Percentiles rank a stretch among this genome's conserved stretches.
These are phyloP conservation scores for Siniperca undulata DNA, from an alignment of 2,797 vertebrate species.

Conservation along the genomic window DNA sequence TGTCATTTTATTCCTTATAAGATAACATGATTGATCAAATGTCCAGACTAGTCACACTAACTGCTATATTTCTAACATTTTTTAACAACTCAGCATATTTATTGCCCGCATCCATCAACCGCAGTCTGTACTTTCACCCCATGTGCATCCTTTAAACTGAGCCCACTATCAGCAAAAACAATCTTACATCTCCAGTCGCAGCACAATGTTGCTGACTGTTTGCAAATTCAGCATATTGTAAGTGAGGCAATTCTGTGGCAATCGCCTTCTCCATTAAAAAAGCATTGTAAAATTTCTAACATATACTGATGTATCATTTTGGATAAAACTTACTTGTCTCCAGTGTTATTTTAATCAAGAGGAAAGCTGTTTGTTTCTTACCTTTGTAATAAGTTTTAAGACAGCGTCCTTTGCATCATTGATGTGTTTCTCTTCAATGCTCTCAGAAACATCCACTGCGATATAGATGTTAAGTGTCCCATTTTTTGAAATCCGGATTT, in stretches of 20 bases:
- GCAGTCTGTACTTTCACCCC: constrained; percentile 22
- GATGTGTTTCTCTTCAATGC: constrained; percentile 64
- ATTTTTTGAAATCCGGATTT: constrained; percentile 76
- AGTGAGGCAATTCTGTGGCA: neutral
- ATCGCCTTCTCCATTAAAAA: neutral
- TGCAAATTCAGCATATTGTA: constrained; percentile 37
- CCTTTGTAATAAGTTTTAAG: constrained; percentile 82
- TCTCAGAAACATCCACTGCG: constrained; percentile 86
- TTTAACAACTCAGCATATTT: constrained; percentile 59
- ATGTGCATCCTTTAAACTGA: constrained; percentile 43
- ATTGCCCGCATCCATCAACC: constrained; percentile 48
- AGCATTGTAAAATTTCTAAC: neutral
- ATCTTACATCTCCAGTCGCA: constrained; percentile 18
- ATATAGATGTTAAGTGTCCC: constrained; percentile 88
- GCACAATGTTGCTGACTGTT: constrained; percentile 43
- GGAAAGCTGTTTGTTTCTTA: constrained; percentile 55
- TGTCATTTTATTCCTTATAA: constrained; percentile 24
- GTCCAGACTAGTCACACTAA: constrained; percentile 18
- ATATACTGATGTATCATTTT: neutral
- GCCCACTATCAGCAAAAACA: constrained; percentile 39
- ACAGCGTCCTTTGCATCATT: constrained; percentile 54
- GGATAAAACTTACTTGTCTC: constrained; percentile 9
- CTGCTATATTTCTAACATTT: constrained; percentile 16
- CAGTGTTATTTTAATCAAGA: constrained; percentile 5
- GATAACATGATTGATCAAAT: constrained; percentile 50